A percentile compares a stretch with the other conserved stretches of the same genome.
Conservation (phyloP, 53 echinoderm and acorn worm genomes). For the Stichopus horrens region DNA sequence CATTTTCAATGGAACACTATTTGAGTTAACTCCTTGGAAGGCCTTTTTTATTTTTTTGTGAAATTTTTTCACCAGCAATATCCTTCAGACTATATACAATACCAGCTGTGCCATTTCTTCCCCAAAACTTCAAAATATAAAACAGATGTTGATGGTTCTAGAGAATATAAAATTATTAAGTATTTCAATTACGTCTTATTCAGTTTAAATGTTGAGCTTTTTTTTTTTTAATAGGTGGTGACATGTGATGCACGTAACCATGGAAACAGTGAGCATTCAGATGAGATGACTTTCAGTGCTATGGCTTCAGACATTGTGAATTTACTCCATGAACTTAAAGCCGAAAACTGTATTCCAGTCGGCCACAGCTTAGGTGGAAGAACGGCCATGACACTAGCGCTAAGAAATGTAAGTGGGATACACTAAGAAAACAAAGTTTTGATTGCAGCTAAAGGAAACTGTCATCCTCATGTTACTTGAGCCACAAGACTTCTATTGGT, state of each 20-base stretch:
- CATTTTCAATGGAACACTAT: too few species aligned
- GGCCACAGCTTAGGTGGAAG: slow-evolving; percentile 96
- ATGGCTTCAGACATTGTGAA: slow-evolving; percentile 73
- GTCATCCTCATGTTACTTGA: too few species aligned
- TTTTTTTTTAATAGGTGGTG: slow-evolving; percentile 56
- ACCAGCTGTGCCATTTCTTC: not conserved
- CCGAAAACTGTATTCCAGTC: slow-evolving; percentile 65
- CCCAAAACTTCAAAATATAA: too few species aligned
- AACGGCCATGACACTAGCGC: slow-evolving; percentile 77
- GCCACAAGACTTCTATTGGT: too few species aligned
- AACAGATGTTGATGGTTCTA: too few species aligned
- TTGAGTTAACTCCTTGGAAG: too few species aligned
- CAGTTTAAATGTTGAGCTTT: not conserved
- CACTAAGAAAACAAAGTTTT: too few species aligned
- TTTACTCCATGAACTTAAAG: slow-evolving; percentile 66
- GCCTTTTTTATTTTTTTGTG: too few species aligned
- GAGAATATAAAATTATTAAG: too few species aligned
- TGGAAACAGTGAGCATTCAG: slow-evolving; percentile 76
- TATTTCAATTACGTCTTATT: too few species aligned
- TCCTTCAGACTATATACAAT: not conserved
- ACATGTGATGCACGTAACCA: slow-evolving; percentile 94
- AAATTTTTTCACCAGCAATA: not conserved
- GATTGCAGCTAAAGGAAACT: too few species aligned
- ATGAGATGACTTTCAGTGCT: slow-evolving; percentile 66
- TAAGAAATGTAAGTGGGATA: slow-evolving; percentile 62